These are phyloP conservation scores for Heteractis magnifica DNA, from an alignment of 92 coral and sea anemone species.

Conservation along the genomic window DNA sequence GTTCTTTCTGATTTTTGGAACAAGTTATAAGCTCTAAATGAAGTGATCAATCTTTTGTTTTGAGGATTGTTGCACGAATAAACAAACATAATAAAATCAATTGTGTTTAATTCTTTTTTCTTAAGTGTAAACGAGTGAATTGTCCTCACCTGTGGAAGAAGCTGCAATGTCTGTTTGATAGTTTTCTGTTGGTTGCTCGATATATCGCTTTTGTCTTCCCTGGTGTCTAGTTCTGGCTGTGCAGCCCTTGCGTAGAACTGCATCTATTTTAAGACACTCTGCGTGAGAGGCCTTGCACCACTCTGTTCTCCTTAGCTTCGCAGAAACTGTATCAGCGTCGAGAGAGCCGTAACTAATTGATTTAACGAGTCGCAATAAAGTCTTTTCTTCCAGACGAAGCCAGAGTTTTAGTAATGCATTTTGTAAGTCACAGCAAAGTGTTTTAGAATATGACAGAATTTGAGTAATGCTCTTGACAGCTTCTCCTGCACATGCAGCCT, in stretches of 20 bases:
- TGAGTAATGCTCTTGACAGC: conserved; percentile 17
- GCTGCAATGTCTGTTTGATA: not conserved
- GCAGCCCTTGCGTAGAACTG: conserved; percentile 6
- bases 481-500: conserved; percentile 13
- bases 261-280: conserved; percentile 12
- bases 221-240: not conserved
- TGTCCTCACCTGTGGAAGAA: conserved; percentile 16
- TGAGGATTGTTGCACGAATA: not conserved
- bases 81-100: not conserved
- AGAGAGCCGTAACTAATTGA: conserved; percentile 8
- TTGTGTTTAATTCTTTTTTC: not conserved
- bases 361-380: not conserved
- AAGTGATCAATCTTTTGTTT: conserved; percentile 1
- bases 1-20: not conserved
- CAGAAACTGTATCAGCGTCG: not conserved
- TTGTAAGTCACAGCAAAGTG: conserved; percentile 19
- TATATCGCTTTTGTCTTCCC: not conserved
- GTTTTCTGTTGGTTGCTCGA: not conserved
- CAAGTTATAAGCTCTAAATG: not conserved
- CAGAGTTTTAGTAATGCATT: conserved; percentile 11
- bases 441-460: not conserved
- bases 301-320: not conserved
- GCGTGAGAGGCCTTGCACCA: conserved; percentile 25
- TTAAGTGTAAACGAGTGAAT: not conserved
- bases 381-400: conserved; percentile 3